Evolutionary conservation across 2,888 invertebrate genomes (phyloP).

Genomic region (Lasioglossum leucozonium): DNA sequence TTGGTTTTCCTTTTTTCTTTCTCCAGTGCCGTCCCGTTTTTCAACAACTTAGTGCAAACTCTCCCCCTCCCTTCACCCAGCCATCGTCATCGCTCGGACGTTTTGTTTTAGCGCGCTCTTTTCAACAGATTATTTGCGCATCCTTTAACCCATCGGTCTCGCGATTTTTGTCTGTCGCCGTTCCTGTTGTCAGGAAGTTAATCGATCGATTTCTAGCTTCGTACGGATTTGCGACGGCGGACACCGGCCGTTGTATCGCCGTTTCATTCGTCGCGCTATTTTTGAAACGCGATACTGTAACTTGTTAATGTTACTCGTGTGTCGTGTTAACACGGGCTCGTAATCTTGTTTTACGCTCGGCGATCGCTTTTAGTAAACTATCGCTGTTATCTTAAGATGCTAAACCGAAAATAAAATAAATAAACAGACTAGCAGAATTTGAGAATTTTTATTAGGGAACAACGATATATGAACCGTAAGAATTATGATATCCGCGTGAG

Average conservation of each 20-base stretch:
- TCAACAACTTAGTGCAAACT: slow-evolving; percentile 36
- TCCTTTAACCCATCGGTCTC: background rate
- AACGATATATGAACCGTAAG: background rate
- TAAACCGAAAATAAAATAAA: background rate
- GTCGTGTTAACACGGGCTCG: slow-evolving; percentile 2
- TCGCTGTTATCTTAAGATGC: background rate
- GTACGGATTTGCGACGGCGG: background rate
- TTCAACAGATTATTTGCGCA: slow-evolving; percentile 21
- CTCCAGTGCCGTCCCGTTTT: background rate
- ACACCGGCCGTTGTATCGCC: background rate
- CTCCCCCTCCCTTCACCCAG: too few relatives aligned
- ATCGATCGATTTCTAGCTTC: background rate
- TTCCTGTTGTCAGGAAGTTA: background rate
- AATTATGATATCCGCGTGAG: background rate
- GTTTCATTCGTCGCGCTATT: background rate
- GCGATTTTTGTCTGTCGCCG: background rate
- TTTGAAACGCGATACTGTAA: background rate
- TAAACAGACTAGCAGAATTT: background rate
- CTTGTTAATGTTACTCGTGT: slow-evolving; percentile 6
- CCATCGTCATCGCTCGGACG: slow-evolving; percentile 8
- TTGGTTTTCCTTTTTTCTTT: slow-evolving; percentile 16
- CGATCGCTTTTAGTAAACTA: background rate
- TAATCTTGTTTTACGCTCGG: background rate
- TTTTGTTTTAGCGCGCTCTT: slow-evolving; percentile 42
- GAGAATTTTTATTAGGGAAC: background rate